Conservation (phyloP, 2,888 invertebrate genomes). For the Hoplodrina blanda region DNA sequence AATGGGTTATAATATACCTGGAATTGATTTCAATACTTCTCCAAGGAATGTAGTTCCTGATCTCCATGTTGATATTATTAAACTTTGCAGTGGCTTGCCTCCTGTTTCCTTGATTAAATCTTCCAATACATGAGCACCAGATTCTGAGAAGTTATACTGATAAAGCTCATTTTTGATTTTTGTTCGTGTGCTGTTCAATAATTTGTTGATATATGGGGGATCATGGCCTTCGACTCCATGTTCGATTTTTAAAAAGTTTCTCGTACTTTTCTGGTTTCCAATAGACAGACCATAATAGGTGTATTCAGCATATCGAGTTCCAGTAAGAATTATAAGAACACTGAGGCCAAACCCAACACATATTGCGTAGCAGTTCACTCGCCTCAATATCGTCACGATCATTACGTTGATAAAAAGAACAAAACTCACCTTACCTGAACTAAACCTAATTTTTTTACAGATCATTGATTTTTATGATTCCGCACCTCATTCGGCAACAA, state of each 20-base stretch:
- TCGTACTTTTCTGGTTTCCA: slow-evolving; percentile 84
- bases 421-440: too few species aligned
- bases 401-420: slow-evolving; percentile 74
- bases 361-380: slow-evolving; percentile 89
- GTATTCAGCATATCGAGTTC: slow-evolving; percentile 90
- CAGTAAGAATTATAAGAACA: slow-evolving; percentile 88
- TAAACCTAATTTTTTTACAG: too few species aligned
- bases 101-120: slow-evolving; percentile 93
- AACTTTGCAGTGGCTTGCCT: slow-evolving; percentile 93
- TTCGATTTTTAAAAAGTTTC: slow-evolving; percentile 92
- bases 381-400: slow-evolving; percentile 78
- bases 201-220: slow-evolving; percentile 80
- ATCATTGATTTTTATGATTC: slow-evolving; percentile 59
- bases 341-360: slow-evolving; percentile 89
- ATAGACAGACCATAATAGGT: slow-evolving; percentile 84
- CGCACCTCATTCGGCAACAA: slow-evolving; percentile 40
- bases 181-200: slow-evolving; percentile 80
- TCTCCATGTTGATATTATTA: slow-evolving; percentile 97
- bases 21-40: slow-evolving; percentile 95
- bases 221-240: slow-evolving; percentile 80
- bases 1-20: slow-evolving; percentile 83
- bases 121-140: slow-evolving; percentile 89
- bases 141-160: slow-evolving; percentile 80
- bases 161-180: slow-evolving; percentile 83
- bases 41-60: slow-evolving; percentile 97